Evolutionary conservation across 2,113 vertebrate species (phyloP).

Genomic region (Coryphaenoides rupestris): DNA sequence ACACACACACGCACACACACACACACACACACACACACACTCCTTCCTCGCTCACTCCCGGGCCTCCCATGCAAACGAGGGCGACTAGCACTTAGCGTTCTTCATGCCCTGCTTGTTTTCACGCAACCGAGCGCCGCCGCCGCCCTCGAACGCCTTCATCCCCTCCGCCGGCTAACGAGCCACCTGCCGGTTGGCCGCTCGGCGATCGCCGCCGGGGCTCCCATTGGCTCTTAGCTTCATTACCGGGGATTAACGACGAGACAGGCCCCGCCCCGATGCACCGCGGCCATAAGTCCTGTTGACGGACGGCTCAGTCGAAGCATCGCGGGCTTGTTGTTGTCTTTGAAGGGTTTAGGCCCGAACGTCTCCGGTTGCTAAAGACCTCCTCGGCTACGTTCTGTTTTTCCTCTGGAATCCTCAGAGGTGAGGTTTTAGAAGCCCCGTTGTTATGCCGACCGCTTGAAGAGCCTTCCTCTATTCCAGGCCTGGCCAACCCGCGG

Average conservation of each 20-base stretch:
- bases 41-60: neutral
- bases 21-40: neutral
- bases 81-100: neutral
- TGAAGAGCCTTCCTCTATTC: no score
- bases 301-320: neutral
- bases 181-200: conserved; percentile 20
- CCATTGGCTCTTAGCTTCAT: conserved; percentile 1
- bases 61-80: neutral
- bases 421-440: no score
- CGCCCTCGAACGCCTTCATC: neutral
- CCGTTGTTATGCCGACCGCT: no score
- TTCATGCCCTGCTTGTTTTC: conserved; percentile 24
- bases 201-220: neutral
- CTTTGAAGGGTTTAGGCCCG: neutral
- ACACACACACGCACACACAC: neutral
- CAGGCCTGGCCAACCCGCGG: no score
- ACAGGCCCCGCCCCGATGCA: neutral
- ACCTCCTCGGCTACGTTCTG: neutral
- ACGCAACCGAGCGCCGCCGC: conserved; percentile 24
- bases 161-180: conserved; percentile 31
- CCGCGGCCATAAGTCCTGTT: neutral
- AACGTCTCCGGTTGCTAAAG: neutral
- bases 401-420: no score
- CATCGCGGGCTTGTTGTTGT: neutral
- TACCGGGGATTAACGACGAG: neutral